Conservation (phyloP, 30 jellyfish, hydroid and myxozoan species). For the Turritopsis rubra region DNA sequence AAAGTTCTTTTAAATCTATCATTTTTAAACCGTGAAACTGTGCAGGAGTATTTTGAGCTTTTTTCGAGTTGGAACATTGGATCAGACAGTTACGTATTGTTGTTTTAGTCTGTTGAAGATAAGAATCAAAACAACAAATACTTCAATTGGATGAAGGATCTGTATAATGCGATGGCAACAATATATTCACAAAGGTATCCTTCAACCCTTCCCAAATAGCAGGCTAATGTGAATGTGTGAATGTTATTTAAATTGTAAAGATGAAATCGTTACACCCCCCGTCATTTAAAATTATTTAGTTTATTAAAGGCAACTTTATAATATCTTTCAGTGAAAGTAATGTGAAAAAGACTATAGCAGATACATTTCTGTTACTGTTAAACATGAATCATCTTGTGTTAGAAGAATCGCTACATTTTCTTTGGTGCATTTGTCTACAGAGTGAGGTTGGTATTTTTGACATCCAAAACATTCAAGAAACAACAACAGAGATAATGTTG, state of each 20-base stretch:
- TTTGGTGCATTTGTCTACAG: not conserved
- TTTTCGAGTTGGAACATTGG: not conserved
- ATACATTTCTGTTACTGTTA: not conserved
- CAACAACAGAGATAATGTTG: not conserved
- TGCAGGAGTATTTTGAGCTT: too few relatives aligned
- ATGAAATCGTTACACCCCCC: too few relatives aligned
- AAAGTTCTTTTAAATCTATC: too few relatives aligned
- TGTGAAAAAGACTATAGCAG: not conserved
- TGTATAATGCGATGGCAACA: not conserved
- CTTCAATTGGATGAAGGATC: conserved; percentile 4
- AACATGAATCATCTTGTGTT: not conserved
- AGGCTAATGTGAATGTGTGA: too few relatives aligned
- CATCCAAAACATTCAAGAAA: not conserved
- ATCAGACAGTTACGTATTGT: not conserved
- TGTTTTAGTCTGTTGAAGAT: conserved; percentile 3
- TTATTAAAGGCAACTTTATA: not conserved
- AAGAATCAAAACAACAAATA: not conserved
- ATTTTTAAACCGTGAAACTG: too few relatives aligned
- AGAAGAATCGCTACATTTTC: not conserved
- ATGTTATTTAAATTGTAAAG: too few relatives aligned
- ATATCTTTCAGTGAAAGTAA: not conserved
- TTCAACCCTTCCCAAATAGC: too few relatives aligned
- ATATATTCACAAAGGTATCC: not conserved
- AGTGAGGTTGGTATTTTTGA: not conserved
- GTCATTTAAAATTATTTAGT: too few relatives aligned